These are phyloP conservation scores for Metalampra italica DNA, from an alignment of 2,888 invertebrate species.

Conservation along the genomic window DNA sequence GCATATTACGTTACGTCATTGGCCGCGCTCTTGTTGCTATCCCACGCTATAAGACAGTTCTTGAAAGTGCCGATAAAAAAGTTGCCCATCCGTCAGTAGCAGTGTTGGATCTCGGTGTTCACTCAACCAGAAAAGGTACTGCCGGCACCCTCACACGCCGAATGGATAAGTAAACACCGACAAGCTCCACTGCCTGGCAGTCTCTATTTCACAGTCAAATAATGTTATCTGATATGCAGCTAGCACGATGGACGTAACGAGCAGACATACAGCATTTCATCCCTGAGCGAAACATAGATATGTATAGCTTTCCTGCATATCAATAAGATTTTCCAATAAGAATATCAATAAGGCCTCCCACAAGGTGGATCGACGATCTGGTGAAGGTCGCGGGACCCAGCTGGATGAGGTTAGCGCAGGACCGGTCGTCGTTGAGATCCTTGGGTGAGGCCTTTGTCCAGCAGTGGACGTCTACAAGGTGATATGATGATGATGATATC, in stretches of 20 bases:
- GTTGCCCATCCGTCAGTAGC: slow-evolving; percentile 37
- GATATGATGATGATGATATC: too few relatives aligned
- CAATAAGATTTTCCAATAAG: too few relatives aligned
- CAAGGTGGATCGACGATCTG: too few relatives aligned
- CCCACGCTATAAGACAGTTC: slow-evolving; percentile 43
- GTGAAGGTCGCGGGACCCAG: too few relatives aligned
- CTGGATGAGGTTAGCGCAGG: too few relatives aligned
- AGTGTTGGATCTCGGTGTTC: slow-evolving; percentile 42
- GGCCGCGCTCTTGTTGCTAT: slow-evolving; percentile 35
- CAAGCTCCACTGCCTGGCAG: slow-evolving; percentile 17
- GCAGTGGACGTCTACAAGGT: too few relatives aligned
- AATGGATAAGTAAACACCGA: slow-evolving; percentile 36
- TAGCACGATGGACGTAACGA: not conserved
- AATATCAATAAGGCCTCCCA: too few relatives aligned
- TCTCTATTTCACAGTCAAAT: slow-evolving; percentile 9
- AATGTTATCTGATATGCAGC: slow-evolving; percentile 2
- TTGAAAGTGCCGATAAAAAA: slow-evolving; percentile 43
- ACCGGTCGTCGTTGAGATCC: too few relatives aligned
- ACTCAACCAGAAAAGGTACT: slow-evolving; percentile 49
- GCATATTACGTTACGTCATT: slow-evolving; percentile 39
- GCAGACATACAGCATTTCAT: not conserved
- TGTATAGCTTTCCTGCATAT: too few relatives aligned
- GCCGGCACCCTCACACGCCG: slow-evolving; percentile 26
- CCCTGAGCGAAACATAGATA: not conserved
- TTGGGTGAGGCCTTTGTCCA: too few relatives aligned